Percentiles rank a stretch among this genome's conserved stretches.
Evolutionary conservation across 2,113 vertebrate species (phyloP).

Genomic region (Saccopteryx bilineata): DNA sequence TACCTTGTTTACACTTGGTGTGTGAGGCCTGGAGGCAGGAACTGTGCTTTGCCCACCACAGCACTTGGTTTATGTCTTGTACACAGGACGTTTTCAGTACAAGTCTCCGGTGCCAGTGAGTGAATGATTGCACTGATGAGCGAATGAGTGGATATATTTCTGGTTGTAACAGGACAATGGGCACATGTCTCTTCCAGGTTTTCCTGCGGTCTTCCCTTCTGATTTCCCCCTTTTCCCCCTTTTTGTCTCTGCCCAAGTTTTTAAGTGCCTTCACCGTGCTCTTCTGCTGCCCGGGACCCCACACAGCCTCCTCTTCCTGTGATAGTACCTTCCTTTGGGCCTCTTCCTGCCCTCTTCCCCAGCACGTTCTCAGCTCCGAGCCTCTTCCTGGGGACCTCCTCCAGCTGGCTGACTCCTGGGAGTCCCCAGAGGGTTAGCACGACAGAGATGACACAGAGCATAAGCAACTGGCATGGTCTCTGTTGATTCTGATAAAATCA

Average conservation of each 20-base stretch:
- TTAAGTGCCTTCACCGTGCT: not conserved
- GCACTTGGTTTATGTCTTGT: not conserved
- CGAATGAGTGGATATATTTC: not conserved
- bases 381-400: not conserved
- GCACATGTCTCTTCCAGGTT: constrained; percentile 7
- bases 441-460: not conserved
- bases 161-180: not conserved
- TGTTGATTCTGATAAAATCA: not conserved
- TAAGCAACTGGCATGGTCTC: not conserved
- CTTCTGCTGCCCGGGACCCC: not conserved
- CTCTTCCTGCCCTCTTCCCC: not conserved
- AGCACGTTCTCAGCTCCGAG: not conserved
- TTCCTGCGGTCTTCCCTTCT: not conserved
- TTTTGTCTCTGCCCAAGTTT: not conserved
- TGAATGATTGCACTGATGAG: not conserved
- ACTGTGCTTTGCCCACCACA: not conserved
- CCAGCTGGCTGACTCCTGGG: not conserved
- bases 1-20: not conserved
- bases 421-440: not conserved
- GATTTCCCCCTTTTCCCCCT: not conserved
- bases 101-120: not conserved
- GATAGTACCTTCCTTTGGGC: not conserved
- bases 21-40: not conserved
- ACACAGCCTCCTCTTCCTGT: not conserved
- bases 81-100: not conserved